Percentiles rank a stretch among this genome's conserved stretches.
phyloP scores from a whole-genome alignment of 2,113 vertebrate genomes.

The Macquaria australasica region DNA sequence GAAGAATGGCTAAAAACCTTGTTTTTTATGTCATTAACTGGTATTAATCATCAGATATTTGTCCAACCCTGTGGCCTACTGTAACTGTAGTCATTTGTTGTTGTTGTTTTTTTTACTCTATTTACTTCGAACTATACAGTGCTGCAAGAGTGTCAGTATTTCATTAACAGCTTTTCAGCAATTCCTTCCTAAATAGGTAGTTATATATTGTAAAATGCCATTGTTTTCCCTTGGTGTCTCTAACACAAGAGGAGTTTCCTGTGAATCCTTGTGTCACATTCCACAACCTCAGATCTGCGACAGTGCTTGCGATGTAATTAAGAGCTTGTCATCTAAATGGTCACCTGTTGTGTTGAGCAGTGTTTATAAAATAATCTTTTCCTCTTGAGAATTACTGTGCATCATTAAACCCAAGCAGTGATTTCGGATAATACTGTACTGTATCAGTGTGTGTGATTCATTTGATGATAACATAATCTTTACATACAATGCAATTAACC shows the following conservation, averaged over 20 bases:
- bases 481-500: constrained; percentile 30
- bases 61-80: not conserved
- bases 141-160: not conserved
- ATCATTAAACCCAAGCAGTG: constrained; percentile 28
- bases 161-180: not conserved
- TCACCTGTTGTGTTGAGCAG: constrained; percentile 37
- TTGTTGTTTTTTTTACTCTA: not conserved
- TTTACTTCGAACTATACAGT: not conserved
- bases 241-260: not conserved
- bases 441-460: not conserved
- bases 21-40: constrained; percentile 6
- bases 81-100: not conserved
- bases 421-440: constrained; percentile 5
- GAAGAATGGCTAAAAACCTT: constrained; percentile 6
- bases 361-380: constrained; percentile 19
- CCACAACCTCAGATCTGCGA: not conserved
- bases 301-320: constrained; percentile 15
- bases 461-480: constrained; percentile 17
- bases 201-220: not conserved
- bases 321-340: constrained; percentile 15
- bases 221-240: not conserved
- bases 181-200: not conserved
- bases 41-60: not conserved
- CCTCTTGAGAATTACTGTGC: constrained; percentile 7
- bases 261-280: not conserved